Conservation (phyloP, 2,888 invertebrate species). For the Drosophila mimetica region DNA sequence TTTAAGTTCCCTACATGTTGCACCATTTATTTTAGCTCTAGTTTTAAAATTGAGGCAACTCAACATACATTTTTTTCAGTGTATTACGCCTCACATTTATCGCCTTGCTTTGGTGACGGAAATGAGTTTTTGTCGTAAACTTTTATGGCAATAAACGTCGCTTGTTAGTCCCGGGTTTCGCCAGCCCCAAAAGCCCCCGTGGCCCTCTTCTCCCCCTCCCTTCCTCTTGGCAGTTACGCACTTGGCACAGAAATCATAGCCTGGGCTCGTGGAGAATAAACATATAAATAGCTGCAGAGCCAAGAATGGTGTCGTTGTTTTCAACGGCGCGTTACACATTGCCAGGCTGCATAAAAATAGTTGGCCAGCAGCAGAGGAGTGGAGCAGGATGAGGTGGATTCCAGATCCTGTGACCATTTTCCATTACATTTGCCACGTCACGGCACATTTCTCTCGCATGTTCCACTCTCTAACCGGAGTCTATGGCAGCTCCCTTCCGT, state of each 20-base stretch:
- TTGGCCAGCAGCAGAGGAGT: constrained; percentile 14
- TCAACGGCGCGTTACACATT: constrained; percentile 59
- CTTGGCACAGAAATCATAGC: constrained; percentile 68
- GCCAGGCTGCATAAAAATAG: constrained; percentile 70
- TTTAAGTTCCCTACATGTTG: too few species aligned
- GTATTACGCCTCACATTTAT: constrained; percentile 60
- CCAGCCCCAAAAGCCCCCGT: background rate
- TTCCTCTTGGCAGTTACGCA: constrained; percentile 62
- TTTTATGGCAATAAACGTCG: constrained; percentile 77
- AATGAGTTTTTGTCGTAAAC: constrained; percentile 80
- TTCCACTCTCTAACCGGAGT: constrained; percentile 61
- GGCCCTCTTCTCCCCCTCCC: background rate
- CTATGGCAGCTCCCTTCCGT: constrained; percentile 48
- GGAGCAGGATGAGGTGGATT: constrained; percentile 8
- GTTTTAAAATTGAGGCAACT: background rate
- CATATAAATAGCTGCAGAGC: constrained; percentile 48
- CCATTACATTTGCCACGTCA: constrained; percentile 76
- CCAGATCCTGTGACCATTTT: constrained; percentile 54
- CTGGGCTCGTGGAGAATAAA: constrained; percentile 53
- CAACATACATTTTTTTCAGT: constrained; percentile 1
- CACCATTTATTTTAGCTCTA: too few species aligned
- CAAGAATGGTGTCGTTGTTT: constrained; percentile 53
- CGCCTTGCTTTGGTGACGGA: constrained; percentile 73
- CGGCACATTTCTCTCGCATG: constrained; percentile 73
- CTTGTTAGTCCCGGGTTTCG: constrained; percentile 41